A percentile compares a stretch with the other conserved stretches of the same genome.
Evolutionary conservation across 2,888 invertebrate species (phyloP).

Genomic region (Agrilus biguttatus): DNA sequence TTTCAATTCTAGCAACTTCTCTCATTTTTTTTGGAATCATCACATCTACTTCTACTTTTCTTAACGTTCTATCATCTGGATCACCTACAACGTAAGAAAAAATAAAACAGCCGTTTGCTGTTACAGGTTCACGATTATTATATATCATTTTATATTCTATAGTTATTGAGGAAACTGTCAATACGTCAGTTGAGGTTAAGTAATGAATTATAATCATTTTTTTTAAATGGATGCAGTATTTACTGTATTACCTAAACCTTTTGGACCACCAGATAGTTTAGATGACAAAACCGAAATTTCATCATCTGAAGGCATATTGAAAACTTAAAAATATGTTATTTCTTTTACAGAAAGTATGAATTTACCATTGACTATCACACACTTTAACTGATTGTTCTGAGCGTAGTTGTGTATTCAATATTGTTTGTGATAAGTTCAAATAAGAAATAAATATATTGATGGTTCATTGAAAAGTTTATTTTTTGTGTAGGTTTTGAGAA

Average conservation of each 20-base stretch:
- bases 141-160: too few species aligned
- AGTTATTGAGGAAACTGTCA: neutral
- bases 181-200: too few species aligned
- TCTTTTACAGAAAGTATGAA: too few species aligned
- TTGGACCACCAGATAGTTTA: conserved; percentile 10
- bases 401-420: too few species aligned
- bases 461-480: too few species aligned
- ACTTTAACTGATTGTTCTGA: too few species aligned
- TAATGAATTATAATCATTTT: conserved; percentile 1
- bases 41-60: conserved; percentile 80
- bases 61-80: conserved; percentile 65
- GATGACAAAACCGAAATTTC: conserved; percentile 3
- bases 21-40: conserved; percentile 81
- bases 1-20: conserved; percentile 62
- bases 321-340: too few species aligned
- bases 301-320: neutral
- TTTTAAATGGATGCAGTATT: conserved; percentile 2
- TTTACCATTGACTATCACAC: too few species aligned
- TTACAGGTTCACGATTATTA: neutral
- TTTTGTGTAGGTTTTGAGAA: too few species aligned
- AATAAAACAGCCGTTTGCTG: neutral
- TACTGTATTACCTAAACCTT: conserved; percentile 11
- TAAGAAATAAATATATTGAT: too few species aligned
- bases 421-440: too few species aligned
- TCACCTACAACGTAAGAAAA: conserved; percentile 44